Base-by-base conservation (phyloP, 2,888 invertebrate genomes). In the Epirrhoe tristata region DNA sequence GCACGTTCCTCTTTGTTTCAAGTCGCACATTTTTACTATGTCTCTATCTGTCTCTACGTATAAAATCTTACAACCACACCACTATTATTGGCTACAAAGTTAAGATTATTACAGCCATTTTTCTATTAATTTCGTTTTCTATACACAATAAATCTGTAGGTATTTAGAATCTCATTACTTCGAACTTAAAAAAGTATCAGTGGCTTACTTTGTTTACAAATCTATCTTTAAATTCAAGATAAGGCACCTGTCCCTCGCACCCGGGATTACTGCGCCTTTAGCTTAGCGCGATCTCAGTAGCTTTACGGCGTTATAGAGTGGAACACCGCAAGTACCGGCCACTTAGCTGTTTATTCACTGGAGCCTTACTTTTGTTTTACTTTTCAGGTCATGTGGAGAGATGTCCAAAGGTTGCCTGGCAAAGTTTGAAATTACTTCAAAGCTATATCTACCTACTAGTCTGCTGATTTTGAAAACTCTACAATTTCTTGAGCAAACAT, bases 291-390 rank as follows among this genome's bases (percentile, higher is more conserved):
- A 79, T 74, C 80, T 83, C 79, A 81, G 81, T 77, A 78, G 81
- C 78, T 85, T 83, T 83, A 77, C 72, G 73, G 82, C 83, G 83
- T 87, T 85, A 85, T 66, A 74, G 69, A 72, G 75, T 71, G 74
- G 77, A 72, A 79, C 78, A 77, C 77, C 74, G 74, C 81, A 82
- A 78, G 81, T 52, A 63, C 32, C 80, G 82, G 77, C 78, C 79
- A 80, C 79, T 77, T 78, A 75, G 77, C 59, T 79, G 78, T 80
- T 84, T 82, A 84, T 84, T 81, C 77, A 82, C 77, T 76, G 78
- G 12, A 24, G 24, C 1, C n/a, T 10, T 4, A 79, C 31, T 10
- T 54, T 80, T 83, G 80, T 82, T 83, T 77, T 79, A 76, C 77
- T 81, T 81, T 76, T 77, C 79, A 73, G 77, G 81, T 83, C 82